Conservation (phyloP, 2,888 invertebrate genomes). For the Eumacrocentrus americanus region DNA sequence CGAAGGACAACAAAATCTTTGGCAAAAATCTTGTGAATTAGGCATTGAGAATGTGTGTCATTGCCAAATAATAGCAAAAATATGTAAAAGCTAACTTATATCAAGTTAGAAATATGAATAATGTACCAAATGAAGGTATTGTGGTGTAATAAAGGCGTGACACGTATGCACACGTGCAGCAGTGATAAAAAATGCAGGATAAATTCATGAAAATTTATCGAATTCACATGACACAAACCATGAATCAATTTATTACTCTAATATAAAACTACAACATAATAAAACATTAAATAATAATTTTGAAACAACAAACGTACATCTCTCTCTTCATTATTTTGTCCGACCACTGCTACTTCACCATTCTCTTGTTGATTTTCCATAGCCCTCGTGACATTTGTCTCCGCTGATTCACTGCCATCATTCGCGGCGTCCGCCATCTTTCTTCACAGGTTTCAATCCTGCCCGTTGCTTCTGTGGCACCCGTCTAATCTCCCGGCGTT, state of each 20-base stretch:
- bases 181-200: not conserved
- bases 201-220: not conserved
- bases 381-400: conserved; percentile 36
- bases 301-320: conserved; percentile 50
- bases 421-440: conserved; percentile 41
- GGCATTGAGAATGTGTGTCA: not conserved
- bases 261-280: no score
- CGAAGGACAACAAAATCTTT: not conserved
- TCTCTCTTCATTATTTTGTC: conserved; percentile 43
- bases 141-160: not conserved
- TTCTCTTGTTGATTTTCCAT: conserved; percentile 47
- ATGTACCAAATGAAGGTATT: not conserved
- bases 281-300: no score
- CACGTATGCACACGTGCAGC: not conserved
- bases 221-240: no score
- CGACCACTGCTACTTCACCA: conserved; percentile 44
- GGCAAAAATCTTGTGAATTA: not conserved
- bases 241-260: no score
- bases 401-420: conserved; percentile 37
- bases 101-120: not conserved
- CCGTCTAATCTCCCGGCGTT: not conserved
- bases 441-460: conserved; percentile 20
- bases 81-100: conserved; percentile 9
- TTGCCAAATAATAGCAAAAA: conserved; percentile 1
- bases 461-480: conserved; percentile 8